Percentiles rank a stretch among this genome's conserved stretches.
Conservation (phyloP, 2,113 vertebrate genomes). For the Pseudois nayaur region DNA sequence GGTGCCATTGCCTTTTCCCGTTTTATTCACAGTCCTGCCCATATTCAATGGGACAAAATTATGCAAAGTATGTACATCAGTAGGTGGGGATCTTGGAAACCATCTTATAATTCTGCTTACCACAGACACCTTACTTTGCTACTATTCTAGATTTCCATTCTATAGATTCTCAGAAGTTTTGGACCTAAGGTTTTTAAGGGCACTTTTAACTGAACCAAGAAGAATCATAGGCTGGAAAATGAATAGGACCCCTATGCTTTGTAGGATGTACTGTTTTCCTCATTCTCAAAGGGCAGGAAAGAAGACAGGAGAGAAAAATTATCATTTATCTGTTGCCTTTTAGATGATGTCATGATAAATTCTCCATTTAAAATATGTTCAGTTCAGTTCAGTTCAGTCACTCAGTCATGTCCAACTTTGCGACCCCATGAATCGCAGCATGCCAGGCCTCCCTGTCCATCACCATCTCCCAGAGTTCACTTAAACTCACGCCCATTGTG, state of each 20-base stretch:
- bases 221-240: not conserved
- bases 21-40: not conserved
- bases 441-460: too few relatives aligned
- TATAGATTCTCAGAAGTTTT: not conserved
- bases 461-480: too few relatives aligned
- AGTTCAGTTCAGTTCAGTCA: too few relatives aligned
- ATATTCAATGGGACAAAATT: not conserved
- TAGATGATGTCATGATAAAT: not conserved
- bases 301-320: not conserved
- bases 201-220: not conserved
- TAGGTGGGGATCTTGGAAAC: not conserved
- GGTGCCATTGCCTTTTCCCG: not conserved
- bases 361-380: not conserved
- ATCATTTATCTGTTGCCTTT: not conserved
- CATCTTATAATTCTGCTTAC: not conserved
- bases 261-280: not conserved
- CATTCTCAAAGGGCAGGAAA: not conserved
- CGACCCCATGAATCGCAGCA: too few relatives aligned
- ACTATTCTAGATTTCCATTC: not conserved
- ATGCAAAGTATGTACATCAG: not conserved
- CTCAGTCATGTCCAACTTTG: too few relatives aligned
- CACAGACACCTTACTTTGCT: not conserved
- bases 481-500: fast-evolving
- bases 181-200: not conserved
- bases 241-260: not conserved